phyloP scores from a whole-genome alignment of 2,113 vertebrate species.

The Ancistrus triradiatus region DNA sequence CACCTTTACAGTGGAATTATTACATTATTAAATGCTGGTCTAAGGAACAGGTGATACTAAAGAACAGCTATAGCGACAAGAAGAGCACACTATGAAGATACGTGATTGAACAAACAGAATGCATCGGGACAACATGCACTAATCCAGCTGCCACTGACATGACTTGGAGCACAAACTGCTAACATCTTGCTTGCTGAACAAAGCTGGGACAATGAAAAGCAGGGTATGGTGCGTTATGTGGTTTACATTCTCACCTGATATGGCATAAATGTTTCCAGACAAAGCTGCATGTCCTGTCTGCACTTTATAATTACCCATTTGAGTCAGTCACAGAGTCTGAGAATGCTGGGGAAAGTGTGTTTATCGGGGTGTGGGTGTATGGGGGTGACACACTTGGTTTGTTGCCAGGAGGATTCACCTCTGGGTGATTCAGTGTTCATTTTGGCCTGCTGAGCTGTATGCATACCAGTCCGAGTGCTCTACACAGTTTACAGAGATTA shows the following conservation, averaged over 20 bases:
- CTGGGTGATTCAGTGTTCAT: constrained; percentile 51
- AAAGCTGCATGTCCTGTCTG: constrained; percentile 44
- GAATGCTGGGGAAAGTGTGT: constrained; percentile 47
- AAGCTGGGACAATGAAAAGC: constrained; percentile 19
- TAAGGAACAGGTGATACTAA: no score
- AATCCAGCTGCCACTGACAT: no score
- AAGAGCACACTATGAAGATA: no score
- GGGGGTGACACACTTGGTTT: constrained; percentile 58
- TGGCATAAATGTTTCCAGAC: constrained; percentile 34
- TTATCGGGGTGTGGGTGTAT: constrained; percentile 33
- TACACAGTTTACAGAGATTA: not conserved
- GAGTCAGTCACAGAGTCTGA: constrained; percentile 57
- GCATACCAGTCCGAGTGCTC: constrained; percentile 29
- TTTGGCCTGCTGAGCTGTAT: constrained; percentile 44
- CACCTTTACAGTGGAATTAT: no score
- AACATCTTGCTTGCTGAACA: constrained; percentile 34
- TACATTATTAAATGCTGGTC: no score
- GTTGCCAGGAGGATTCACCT: constrained; percentile 58
- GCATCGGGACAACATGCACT: no score
- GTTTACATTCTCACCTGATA: not conserved
- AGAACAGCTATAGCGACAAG: no score
- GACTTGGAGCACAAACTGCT: no score
- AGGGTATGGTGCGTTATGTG: not conserved
- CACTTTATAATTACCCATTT: constrained; percentile 49
- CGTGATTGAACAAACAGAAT: no score